A percentile compares a stretch with the other conserved stretches of the same genome.
Conservation (phyloP, 1,140 invertebrate species). For the Ladona fulva region DNA sequence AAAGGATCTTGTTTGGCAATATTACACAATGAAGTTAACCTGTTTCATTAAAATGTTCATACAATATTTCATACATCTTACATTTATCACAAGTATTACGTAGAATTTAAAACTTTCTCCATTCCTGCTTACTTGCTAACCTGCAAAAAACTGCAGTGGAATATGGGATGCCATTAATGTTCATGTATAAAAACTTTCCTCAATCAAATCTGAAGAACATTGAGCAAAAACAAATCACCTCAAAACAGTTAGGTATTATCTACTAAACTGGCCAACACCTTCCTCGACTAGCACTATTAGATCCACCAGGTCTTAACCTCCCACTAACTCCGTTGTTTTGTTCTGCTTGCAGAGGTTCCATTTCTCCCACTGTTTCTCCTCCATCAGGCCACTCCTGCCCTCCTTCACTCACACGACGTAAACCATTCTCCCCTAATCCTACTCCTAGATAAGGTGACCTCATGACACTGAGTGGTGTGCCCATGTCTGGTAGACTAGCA, state of each 20-base stretch:
- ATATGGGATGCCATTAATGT: not conserved
- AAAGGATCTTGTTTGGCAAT: not conserved
- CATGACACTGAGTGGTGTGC: not conserved
- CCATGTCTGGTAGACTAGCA: not conserved
- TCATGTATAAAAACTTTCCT: not conserved
- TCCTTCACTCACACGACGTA: not conserved
- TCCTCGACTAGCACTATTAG: not conserved
- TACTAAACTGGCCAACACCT: not conserved
- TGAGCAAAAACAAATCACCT: not conserved
- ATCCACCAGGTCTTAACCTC: not conserved
- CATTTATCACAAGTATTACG: not conserved
- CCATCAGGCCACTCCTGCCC: not conserved
- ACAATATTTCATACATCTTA: not conserved
- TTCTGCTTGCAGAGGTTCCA: not conserved
- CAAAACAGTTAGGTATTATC: not conserved
- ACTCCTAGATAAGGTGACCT: not conserved
- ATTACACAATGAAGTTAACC: not conserved
- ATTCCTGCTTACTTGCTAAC: not conserved
- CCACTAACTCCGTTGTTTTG: not conserved
- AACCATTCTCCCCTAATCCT: not conserved
- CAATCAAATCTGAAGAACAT: not conserved
- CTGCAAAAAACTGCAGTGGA: constrained; percentile 1
- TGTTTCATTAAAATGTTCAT: not conserved
- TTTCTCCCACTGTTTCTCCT: not conserved
- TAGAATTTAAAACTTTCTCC: not conserved